Evolutionary conservation across 2,888 invertebrate genomes (phyloP), one percentile per base, ranked within the genome.

Genomic region (Amitus sp.): DNA sequence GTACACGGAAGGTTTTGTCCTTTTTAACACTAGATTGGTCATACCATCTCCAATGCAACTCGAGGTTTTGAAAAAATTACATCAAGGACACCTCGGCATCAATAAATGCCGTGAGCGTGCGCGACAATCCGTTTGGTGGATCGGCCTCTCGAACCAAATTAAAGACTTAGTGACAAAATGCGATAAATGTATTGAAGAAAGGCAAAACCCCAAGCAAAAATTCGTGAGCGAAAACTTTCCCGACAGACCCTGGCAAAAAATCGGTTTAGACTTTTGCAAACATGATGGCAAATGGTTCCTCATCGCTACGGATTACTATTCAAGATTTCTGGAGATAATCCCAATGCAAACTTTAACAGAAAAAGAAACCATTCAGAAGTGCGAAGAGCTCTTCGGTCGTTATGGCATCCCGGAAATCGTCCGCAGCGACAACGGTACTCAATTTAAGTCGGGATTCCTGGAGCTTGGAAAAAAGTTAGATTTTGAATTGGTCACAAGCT

Each of bases 31-130:
- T 42, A 45, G 66, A 40, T 39, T 73, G n/a, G 47, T 72, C 2
- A 70, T 73, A 47, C 72, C 71, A n/a, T n/a, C n/a, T 10, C 15
- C 12, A 15, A 5, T 33, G 1, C 28, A 68, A 30, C 65, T 57
- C 15, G 67, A 72, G 46, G 47, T 70, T 5, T 40, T 72, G 15
- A 13, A 52, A 13, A 42, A 45, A 45, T 48, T 74, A 2, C 71
- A 75, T 42, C 55, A 53, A 23, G 71, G 73, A 1, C 74, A 74
- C 48, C 56, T 68, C 0, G 73, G 72, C 0, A 65, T 73, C 18
- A 66, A 48, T 5, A 73, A 69, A 40, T 70, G 68, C 46, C 34
- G 66, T 10, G 47, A 40, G 5, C 19, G 67, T 20, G 72, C 71
- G 4, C 62, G 62, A 42, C 66, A 64, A 15, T 62, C 64, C 5